Evolutionary conservation across 2,113 vertebrate species (phyloP), one percentile per base, ranked within the genome.

Genomic region (Chaetorhynchus papuensis): DNA sequence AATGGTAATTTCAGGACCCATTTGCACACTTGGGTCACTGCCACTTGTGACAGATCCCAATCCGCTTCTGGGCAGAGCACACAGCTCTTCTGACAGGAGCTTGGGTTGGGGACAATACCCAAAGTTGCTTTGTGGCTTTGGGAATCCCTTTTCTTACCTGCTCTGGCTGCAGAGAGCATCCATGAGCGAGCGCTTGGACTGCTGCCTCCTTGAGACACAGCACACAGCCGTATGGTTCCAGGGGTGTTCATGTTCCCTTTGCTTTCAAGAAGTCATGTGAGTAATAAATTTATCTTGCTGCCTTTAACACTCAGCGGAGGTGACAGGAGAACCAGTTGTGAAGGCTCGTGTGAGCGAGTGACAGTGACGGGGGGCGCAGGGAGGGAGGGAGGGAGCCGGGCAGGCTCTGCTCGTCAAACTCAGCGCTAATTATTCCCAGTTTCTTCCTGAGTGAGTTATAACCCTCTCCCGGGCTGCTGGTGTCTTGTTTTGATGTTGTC

Each of bases 101-200:
- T 26, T n/a, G 59, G 33, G 44, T 13, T 31, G 82, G 47, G 41
- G 24, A 82, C 13, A 91, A 50, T 2, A n/a, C 19, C 56, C 13
- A 0, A 9, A n/a, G 47, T 28, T 66, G 35, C 33, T 81, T 15
- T 59, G 35, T 37, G 72, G 33, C 39, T 94, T 78, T 37, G 56
- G 13, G 26, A 41, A 26, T 31, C 31, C 31, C 15, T 81, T 87
- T 81, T 42, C 41, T 47, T 16, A 15, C 14, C 66, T 37, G 26
- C 10, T 31, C 31, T 85, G 2, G 1, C 41, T 52, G 66, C 9
- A 53, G 64, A 18, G n/a, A 71, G 14, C 61, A 2, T 11, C 16
- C 0, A 0, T 15, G 57, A 60, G 27, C 0, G 2, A 80, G 47
- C 30, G 49, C 59, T 37, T 26, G 63, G 44, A 9, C 49, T 76